Conservation (phyloP, 2,797 vertebrate species). For the Podarcis lilfordi region DNA sequence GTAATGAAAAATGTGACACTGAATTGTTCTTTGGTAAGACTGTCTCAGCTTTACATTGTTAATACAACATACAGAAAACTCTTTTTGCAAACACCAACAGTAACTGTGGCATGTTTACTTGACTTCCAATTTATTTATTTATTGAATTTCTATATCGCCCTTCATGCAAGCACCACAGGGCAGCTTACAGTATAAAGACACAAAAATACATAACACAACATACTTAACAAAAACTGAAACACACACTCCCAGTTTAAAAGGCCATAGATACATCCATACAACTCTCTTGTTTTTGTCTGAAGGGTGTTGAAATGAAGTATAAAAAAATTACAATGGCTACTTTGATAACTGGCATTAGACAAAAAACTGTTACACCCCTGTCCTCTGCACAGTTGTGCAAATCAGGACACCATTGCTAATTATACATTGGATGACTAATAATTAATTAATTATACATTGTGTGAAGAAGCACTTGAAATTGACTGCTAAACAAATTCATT, state of each 20-base stretch:
- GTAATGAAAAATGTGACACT: background rate
- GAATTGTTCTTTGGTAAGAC: background rate
- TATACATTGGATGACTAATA: no score
- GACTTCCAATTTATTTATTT: background rate
- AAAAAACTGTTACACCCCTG: background rate
- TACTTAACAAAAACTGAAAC: no score
- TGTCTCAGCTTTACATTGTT: background rate
- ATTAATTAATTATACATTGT: no score
- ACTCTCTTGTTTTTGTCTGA: background rate
- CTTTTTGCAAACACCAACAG: background rate
- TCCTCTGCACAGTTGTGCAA: background rate
- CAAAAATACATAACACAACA: no score
- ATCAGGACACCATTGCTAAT: background rate
- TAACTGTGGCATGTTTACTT: background rate
- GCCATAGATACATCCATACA: background rate
- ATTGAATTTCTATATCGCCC: no score
- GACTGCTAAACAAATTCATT: background rate
- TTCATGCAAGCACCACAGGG: no score
- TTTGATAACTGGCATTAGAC: background rate
- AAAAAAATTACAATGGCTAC: background rate
- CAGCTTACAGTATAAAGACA: no score
- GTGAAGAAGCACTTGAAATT: no score
- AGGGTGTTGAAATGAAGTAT: background rate
- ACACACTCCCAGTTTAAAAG: no score
- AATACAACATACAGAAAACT: background rate